Base-by-base conservation (phyloP, 2,113 vertebrate genomes). In the Romanogobio albipinnatus region DNA sequence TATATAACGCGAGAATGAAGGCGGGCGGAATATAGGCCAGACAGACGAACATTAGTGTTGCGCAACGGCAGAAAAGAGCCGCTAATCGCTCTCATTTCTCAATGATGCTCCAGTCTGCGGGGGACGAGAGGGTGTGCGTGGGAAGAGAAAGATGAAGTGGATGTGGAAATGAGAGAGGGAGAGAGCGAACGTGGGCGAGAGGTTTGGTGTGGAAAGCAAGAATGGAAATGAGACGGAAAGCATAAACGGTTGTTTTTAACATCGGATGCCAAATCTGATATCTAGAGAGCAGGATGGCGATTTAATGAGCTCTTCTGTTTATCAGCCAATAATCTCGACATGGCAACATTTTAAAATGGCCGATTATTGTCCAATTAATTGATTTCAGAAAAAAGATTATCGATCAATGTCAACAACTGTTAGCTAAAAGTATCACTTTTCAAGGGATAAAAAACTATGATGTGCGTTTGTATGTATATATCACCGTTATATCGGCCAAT, bases 91-190 rank as follows among this genome's bases (percentile, higher is more conserved):
- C 76, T 73, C 78, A 56, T 73, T 88, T 81, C 77, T 86, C 71
- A 82, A 71, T 78, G 58, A 43, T 84, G 82, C 84, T 84, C 73
- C 84, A 26, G 73, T 82, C 87, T 86, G 85, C 70, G 84, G 68
- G 86, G 84, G 84, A 74, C 19, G 84, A 58, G 85, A 81, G 81
- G 59, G 68, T 6, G 83, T 78, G 85, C 64, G 73, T 66, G 71
- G 81, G 53, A 53, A 56, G 81, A 36, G 79, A 85, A 56, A 64
- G 56, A 49, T 26, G 19, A 61, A 81, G 70, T 81, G 47, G 61
- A 58, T 76, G 43, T 73, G 77, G 76, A 73, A 88, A 90, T 77
- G 85, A 90, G 88, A 85, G 87, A 85, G 88, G 88, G 87, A 86
- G 87, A 88, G 87, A 87, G 85, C 87, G 87, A 89, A 53, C 76